A percentile compares a stretch with the other conserved stretches of the same genome.
phyloP scores from a whole-genome alignment of 2,113 vertebrate genomes.

The Jaculus jaculus region DNA sequence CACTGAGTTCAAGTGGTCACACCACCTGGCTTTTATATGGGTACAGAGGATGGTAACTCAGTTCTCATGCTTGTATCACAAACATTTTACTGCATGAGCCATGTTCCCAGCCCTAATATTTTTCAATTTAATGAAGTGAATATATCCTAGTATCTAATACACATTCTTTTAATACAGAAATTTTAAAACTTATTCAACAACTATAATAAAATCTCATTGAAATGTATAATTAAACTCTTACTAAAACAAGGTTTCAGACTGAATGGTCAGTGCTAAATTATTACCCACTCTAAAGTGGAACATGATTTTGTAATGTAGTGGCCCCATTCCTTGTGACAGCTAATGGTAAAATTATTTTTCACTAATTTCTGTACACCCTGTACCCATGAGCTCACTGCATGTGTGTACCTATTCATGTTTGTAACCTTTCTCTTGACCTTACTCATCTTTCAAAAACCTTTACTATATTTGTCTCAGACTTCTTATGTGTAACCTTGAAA shows the following conservation, averaged over 20 bases:
- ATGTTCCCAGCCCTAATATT: background rate
- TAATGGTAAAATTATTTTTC: background rate
- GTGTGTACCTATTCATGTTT: background rate
- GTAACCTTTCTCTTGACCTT: background rate
- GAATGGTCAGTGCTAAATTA: background rate
- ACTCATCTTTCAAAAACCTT: background rate
- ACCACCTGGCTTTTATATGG: no score
- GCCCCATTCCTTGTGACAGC: background rate
- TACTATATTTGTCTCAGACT: background rate
- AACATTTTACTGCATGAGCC: no score
- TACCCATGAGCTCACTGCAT: background rate
- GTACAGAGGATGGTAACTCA: no score
- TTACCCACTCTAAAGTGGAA: background rate
- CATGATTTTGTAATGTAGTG: background rate
- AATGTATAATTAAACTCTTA: no score
- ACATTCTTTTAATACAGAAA: background rate
- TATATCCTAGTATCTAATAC: background rate
- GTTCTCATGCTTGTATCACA: no score
- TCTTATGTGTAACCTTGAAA: background rate
- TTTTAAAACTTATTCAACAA: background rate
- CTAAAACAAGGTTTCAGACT: background rate
- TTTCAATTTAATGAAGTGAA: background rate
- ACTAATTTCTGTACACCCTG: background rate
- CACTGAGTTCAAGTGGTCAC: no score
- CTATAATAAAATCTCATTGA: background rate